Evolutionary conservation across 2,113 vertebrate species (phyloP).

Genomic region (Zosterops pallidus): DNA sequence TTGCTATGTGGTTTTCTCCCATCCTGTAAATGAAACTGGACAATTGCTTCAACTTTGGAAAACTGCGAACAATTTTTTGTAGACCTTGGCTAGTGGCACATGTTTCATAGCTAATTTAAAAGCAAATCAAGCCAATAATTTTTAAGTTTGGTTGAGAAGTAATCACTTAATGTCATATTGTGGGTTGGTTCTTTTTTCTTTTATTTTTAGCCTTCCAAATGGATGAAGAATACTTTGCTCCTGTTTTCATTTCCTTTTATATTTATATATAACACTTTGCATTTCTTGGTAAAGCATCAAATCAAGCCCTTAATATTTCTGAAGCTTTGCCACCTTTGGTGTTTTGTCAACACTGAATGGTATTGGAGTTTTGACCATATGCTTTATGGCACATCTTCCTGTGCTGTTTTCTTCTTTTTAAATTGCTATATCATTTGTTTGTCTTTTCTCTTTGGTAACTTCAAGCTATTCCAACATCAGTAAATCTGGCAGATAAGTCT

Average conservation of each 20-base stretch:
- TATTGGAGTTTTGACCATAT: not conserved
- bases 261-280: not conserved
- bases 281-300: not conserved
- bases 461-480: not conserved
- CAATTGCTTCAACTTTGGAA: slow-evolving; percentile 8
- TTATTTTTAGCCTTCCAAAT: not conserved
- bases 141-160: not conserved
- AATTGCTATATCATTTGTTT: not conserved
- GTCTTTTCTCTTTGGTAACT: not conserved
- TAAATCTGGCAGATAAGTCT: not conserved
- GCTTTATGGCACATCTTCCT: not conserved
- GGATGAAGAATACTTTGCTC: not conserved
- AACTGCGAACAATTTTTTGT: not conserved
- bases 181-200: not conserved
- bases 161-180: not conserved
- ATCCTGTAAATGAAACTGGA: not conserved
- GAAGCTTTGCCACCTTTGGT: not conserved
- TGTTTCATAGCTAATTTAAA: not conserved
- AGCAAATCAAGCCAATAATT: not conserved
- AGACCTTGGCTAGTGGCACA: not conserved
- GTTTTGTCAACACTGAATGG: not conserved
- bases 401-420: not conserved
- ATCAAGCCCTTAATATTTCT: not conserved
- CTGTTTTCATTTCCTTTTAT: not conserved
- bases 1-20: slow-evolving; percentile 10